phyloP scores from a whole-genome alignment of 2,888 invertebrate genomes.

The Pseudococcus jackbeardsleyi region DNA sequence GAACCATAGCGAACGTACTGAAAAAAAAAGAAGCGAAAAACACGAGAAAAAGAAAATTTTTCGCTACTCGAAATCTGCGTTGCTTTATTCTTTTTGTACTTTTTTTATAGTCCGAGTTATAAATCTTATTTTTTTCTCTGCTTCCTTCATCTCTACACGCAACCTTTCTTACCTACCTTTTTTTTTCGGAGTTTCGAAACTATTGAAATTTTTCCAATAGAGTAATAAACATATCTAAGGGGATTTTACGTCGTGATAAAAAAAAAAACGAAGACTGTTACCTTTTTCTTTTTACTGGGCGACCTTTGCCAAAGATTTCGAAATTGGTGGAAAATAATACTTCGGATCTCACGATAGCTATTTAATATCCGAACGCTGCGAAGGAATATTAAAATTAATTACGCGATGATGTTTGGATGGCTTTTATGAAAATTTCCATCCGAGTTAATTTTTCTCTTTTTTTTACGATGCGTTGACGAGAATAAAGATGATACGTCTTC shows the following conservation, averaged over 20 bases:
- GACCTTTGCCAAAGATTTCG: background rate
- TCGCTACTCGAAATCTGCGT: conserved; percentile 51
- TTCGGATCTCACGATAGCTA: background rate
- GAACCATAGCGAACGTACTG: background rate
- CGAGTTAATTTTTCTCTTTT: background rate
- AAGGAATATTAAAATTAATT: conserved; percentile 2
- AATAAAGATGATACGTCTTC: background rate
- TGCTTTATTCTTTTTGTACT: background rate
- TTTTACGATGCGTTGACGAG: background rate
- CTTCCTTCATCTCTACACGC: background rate
- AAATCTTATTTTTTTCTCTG: conserved; percentile 36
- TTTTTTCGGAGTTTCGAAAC: background rate
- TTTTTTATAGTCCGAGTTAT: conserved; percentile 30
- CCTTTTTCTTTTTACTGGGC: too few relatives aligned
- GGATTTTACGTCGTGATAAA: conserved; percentile 21
- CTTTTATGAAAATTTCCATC: conserved; percentile 30
- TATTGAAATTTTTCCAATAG: conserved; percentile 53
- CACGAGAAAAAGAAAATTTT: conserved; percentile 36
- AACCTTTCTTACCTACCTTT: conserved; percentile 4
- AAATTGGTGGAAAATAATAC: conserved; percentile 7
- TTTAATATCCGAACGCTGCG: background rate
- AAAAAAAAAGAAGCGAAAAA: background rate
- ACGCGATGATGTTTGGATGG: background rate
- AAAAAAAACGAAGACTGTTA: background rate
- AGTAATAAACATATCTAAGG: conserved; percentile 48